Conservation (phyloP, 2,888 invertebrate species). For the Hylaea fasciaria region DNA sequence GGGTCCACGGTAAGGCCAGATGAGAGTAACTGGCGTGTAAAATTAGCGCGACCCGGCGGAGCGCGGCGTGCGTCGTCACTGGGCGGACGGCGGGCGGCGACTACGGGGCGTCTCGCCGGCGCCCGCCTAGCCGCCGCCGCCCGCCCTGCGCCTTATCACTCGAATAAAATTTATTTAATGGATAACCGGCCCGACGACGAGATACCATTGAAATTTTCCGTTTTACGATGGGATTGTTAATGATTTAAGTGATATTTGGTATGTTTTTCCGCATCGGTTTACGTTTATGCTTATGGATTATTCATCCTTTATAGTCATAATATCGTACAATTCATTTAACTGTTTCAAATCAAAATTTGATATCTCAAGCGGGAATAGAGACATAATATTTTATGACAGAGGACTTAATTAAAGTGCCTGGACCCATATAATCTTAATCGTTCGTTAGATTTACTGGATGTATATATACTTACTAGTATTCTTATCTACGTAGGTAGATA, state of each 20-base stretch:
- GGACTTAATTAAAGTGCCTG: slow-evolving; percentile 7
- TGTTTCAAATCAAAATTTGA: slow-evolving; percentile 20
- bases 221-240: slow-evolving; percentile 69
- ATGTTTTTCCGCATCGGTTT: slow-evolving; percentile 51
- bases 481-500: no score
- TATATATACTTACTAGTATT: no score
- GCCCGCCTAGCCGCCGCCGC: slow-evolving; percentile 71
- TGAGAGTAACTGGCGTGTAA: slow-evolving; percentile 71
- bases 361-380: slow-evolving; percentile 25
- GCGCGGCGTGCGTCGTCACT: slow-evolving; percentile 64
- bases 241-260: slow-evolving; percentile 62
- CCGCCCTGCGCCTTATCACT: slow-evolving; percentile 78
- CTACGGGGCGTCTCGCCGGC: slow-evolving; percentile 76
- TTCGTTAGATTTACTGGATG: no score
- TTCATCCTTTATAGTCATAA: slow-evolving; percentile 23
- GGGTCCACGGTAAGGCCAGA: slow-evolving; percentile 65
- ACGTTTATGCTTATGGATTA: slow-evolving; percentile 49
- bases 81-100: slow-evolving; percentile 69
- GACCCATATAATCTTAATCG: not conserved
- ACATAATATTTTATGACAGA: slow-evolving; percentile 20
- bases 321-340: slow-evolving; percentile 30
- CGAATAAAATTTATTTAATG: slow-evolving; percentile 83
- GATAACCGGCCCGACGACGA: slow-evolving; percentile 74
- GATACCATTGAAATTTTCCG: slow-evolving; percentile 72
- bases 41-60: slow-evolving; percentile 65